Evolutionary conservation across 2,888 invertebrate species (phyloP), one percentile per base, ranked within the genome.

Genomic region (Penaeus monodon): DNA sequence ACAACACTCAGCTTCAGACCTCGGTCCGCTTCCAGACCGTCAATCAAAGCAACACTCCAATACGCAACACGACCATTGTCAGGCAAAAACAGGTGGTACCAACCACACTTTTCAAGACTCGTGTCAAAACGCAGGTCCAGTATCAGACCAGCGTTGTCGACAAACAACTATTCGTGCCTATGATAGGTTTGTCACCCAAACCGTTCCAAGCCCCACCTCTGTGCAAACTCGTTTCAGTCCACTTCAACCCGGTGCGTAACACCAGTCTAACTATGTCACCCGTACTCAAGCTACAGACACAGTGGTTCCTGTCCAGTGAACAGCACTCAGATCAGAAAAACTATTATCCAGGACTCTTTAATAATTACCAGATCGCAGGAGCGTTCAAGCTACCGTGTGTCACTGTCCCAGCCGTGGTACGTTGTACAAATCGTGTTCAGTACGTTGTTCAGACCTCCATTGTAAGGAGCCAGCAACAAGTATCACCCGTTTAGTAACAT

Each of bases 401-500:
- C 1, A 17, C 81, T 38, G 65, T 81, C 81, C 81, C 81, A 38
- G 81, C 49, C 81, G n/a, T 22, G 81, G n/a, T n/a, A 81, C 20
- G 27, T 81, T 65, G 68, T 68, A 12, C 65, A 49, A 66, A 81
- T 24, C 65, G 81, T 27, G 33, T 38, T 22, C 81, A 81, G 49
- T 68, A 68, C 2, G 38, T 38, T 22, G 29, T 38, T 14, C 81
- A 68, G 49, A 81, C 81, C 49, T 81, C 81, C 68, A n/a, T 81
- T 44, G 68, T 81, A 10, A 38, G 44, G 49, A 64, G 81, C 44
- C 81, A 68, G n/a, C n/a, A 12, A 22, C 66, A 68, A 20, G 81
- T 14, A 81, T 65, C 49, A 81, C 81, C 12, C 81, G 81, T 44
- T 81, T 44, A 17, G 68, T 81, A 6, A 81, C 81, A 27, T 81